Base-by-base conservation (phyloP, 64 coral and sea anemone species). In the Orbicella faveolata region DNA sequence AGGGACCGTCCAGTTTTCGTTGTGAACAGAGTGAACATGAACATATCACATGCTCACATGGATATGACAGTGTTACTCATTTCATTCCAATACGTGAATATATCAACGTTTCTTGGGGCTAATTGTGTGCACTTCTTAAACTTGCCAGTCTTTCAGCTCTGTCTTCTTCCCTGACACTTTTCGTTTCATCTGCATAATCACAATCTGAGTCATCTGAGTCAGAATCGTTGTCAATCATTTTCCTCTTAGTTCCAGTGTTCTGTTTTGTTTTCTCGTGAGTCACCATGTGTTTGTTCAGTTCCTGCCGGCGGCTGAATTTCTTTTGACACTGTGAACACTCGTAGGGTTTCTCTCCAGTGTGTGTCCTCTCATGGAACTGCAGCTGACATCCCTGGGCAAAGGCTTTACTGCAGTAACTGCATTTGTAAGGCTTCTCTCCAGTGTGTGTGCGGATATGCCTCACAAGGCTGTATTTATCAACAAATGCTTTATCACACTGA, bases 381-480 rank as follows among this genome's bases (percentile, higher is more conserved):
- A 55, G n/a, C 53, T 59, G 77, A 53, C 53, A 51, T 59, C 53
- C 53, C 25, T 53, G 41, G 21, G 53, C 81, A 84, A 84, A 84
- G n/a, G 20, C 54, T 68, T 68, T 84, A 20, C 53, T 54, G 26
- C 81, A 84, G 35, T 59, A 59, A 16, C 34, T 30, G n/a, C 81
- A 84, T 30, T 65, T 62, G 61, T 62, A 84, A 30, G 81, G 81
- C 30, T 84, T 84, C 61, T 84, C 81, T 25, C 80, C 80, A 36
- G 80, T 83, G 62, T 83, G 80, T 9, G 16, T 63, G 15, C 59
- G 48, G 20, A 59, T 30, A 68, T 84, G 81, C 20, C 52, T 37
- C 10, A 39, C 52, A 3, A 84, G 61, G 7, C 59, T 68, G 35
- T 68, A 37, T 65, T 62, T 64, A 37, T 62, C 52, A 25, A 68